Conservation (phyloP, 2,113 vertebrate genomes). For the Tetrax tetrax region DNA sequence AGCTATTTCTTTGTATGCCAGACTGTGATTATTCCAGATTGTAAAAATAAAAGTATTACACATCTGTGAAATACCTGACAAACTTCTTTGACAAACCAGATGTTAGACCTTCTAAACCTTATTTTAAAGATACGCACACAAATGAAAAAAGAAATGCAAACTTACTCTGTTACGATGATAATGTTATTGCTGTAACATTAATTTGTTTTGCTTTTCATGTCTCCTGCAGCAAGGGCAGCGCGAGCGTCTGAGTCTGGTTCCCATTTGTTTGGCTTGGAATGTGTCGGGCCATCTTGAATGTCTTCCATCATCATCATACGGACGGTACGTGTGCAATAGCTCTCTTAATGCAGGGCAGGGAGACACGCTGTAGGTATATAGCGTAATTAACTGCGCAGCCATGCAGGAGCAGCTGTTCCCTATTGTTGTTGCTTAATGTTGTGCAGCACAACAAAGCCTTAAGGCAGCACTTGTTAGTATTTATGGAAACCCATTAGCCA, state of each 20-base stretch:
- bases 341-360: not conserved
- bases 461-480: constrained; percentile 54
- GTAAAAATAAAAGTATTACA: constrained; percentile 62
- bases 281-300: not conserved
- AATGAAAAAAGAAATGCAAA: not conserved
- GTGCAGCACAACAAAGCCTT: constrained; percentile 52
- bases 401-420: constrained; percentile 58
- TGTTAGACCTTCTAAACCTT: constrained; percentile 23
- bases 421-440: constrained; percentile 54
- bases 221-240: not conserved
- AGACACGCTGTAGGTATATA: constrained; percentile 20
- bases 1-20: constrained; percentile 59
- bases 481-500: constrained; percentile 59
- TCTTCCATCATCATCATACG: not conserved
- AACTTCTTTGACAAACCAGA: constrained; percentile 51
- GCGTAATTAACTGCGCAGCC: constrained; percentile 39
- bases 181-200: not conserved
- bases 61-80: constrained; percentile 68
- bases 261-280: constrained; percentile 39
- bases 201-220: constrained; percentile 39
- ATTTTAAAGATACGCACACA: not conserved
- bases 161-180: not conserved
- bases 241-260: constrained; percentile 14
- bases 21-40: constrained; percentile 59
- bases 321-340: not conserved